Percentiles rank a stretch among this genome's conserved stretches.
Evolutionary conservation across 1,140 invertebrate species (phyloP).

Genomic region (Holcopasites calliopsidis): DNA sequence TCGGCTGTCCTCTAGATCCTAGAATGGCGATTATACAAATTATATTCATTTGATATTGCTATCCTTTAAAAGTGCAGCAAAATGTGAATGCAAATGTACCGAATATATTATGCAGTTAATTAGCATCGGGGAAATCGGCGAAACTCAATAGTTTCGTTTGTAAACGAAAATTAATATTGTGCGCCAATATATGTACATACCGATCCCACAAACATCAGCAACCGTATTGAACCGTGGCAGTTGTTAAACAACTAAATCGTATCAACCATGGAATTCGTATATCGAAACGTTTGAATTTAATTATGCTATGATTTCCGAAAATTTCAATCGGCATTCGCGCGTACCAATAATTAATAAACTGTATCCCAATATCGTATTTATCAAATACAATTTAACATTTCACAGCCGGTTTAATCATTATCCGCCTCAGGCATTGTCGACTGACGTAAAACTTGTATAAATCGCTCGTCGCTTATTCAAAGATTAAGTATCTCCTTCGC

Average conservation of each 20-base stretch:
- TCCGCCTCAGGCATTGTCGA: neutral
- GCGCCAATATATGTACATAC: neutral
- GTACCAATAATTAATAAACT: neutral
- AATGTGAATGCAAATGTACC: too few species aligned
- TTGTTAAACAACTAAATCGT: neutral
- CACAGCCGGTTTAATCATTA: neutral
- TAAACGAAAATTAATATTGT: neutral
- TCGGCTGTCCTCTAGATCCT: too few species aligned
- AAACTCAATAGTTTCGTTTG: neutral
- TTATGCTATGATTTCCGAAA: neutral
- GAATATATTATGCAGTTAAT: neutral
- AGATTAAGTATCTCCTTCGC: neutral
- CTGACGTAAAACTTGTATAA: neutral
- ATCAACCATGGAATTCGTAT: neutral
- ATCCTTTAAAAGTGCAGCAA: too few species aligned
- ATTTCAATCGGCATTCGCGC: neutral
- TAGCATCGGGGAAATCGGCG: neutral
- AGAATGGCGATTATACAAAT: too few species aligned
- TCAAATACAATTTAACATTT: too few species aligned
- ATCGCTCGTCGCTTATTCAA: neutral
- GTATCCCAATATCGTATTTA: neutral
- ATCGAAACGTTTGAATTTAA: neutral
- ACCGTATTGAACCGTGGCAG: neutral
- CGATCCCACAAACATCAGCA: neutral
- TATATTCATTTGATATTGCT: too few species aligned